Conservation (phyloP, 2,113 vertebrate genomes). For the Orientallactaga bullata region DNA sequence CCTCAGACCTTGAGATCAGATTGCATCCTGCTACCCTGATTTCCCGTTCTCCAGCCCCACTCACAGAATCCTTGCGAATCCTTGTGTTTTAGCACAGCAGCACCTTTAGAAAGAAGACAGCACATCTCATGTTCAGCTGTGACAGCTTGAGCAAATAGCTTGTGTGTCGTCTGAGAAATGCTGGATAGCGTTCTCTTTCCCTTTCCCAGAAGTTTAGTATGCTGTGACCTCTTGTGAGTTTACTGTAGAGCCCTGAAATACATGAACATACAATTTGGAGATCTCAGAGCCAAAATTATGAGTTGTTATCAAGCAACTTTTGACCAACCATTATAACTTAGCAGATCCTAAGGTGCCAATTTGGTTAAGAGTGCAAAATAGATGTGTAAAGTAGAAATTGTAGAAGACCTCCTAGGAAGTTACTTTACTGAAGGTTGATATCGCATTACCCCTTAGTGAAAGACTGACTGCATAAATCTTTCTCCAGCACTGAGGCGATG, state of each 20-base stretch:
- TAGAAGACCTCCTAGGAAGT: constrained; percentile 12
- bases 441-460: neutral
- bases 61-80: neutral
- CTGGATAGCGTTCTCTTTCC: neutral
- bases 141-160: neutral
- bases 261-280: neutral
- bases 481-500: neutral
- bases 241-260: neutral
- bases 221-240: neutral
- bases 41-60: constrained; percentile 29
- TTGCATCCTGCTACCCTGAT: neutral
- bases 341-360: constrained; percentile 15
- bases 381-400: neutral
- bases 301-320: neutral
- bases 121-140: constrained; percentile 7
- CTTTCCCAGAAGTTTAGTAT: neutral
- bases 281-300: neutral
- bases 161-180: neutral
- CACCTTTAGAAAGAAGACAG: constrained; percentile 45
- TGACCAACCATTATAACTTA: neutral
- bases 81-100: constrained; percentile 5
- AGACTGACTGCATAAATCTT: neutral
- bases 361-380: constrained; percentile 12
- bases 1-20: neutral
- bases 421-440: neutral